phyloP scores from a whole-genome alignment of 2,888 invertebrate genomes.

The Cybosia mesomella region DNA sequence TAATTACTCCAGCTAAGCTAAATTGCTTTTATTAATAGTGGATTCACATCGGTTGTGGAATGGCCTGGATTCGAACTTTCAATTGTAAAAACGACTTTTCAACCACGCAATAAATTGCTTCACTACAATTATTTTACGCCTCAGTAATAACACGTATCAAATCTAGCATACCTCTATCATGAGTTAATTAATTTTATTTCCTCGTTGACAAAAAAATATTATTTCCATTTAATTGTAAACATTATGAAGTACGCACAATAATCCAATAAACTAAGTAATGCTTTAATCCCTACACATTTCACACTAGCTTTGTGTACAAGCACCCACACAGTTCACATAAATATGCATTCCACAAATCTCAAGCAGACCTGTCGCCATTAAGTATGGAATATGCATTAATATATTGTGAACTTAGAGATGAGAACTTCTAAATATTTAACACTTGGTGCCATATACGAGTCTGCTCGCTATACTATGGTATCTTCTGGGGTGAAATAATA shows the following conservation, averaged over 20 bases:
- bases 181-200: neutral
- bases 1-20: no score
- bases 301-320: slow-evolving; percentile 12
- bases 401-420: slow-evolving; percentile 22
- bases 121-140: neutral
- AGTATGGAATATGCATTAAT: slow-evolving; percentile 64
- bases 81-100: no score
- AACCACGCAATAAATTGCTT: neutral
- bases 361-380: slow-evolving; percentile 57
- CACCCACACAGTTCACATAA: slow-evolving; percentile 64
- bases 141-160: neutral
- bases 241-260: neutral
- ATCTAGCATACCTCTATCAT: neutral
- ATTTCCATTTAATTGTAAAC: neutral
- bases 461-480: neutral
- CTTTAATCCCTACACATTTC: slow-evolving; percentile 17
- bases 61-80: no score
- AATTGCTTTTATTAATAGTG: no score
- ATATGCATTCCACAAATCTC: slow-evolving; percentile 73
- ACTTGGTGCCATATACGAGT: neutral
- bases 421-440: slow-evolving; percentile 7
- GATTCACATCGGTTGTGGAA: no score
- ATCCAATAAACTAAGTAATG: neutral
- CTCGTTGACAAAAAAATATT: neutral
- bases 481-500: neutral